phyloP scores from a whole-genome alignment of 2,888 invertebrate species.

The Hemistola chrysoprasaria region DNA sequence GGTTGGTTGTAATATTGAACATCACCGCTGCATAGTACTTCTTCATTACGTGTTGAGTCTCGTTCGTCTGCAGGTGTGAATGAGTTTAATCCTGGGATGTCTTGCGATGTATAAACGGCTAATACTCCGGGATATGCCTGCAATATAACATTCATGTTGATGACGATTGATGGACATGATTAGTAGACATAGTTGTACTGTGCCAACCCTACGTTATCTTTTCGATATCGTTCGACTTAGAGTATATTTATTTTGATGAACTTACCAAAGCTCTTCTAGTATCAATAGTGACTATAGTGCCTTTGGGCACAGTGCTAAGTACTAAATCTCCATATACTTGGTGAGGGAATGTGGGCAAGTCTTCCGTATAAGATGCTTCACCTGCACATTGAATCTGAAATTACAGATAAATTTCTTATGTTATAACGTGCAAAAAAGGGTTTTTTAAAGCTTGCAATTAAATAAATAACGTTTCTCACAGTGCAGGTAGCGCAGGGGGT shows the following conservation, averaged over 20 bases:
- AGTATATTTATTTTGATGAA: no score
- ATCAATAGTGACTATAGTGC: slow-evolving; percentile 82
- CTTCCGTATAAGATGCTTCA: slow-evolving; percentile 85
- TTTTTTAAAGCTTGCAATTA: no score
- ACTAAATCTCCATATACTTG: slow-evolving; percentile 87
- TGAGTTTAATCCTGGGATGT: slow-evolving; percentile 85
- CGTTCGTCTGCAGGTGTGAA: slow-evolving; percentile 50
- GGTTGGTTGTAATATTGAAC: slow-evolving; percentile 85
- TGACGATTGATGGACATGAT: no score
- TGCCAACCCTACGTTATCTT: no score
- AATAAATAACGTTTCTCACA: no score
- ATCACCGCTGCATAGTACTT: slow-evolving; percentile 72
- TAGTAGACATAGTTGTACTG: no score
- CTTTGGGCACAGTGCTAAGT: slow-evolving; percentile 76
- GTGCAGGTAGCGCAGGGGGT: no score
- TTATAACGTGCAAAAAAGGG: no score
- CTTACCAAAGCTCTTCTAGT: slow-evolving; percentile 83
- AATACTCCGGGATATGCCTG: slow-evolving; percentile 85
- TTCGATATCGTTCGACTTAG: no score
- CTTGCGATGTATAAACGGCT: slow-evolving; percentile 84
- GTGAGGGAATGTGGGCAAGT: slow-evolving; percentile 78
- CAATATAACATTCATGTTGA: slow-evolving; percentile 34
- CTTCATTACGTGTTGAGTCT: slow-evolving; percentile 44
- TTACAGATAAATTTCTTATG: neutral
- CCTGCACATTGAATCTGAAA: slow-evolving; percentile 83